These are phyloP conservation scores for Caenorhabditis macrosperma DNA, from an alignment of 2,888 invertebrate genomes.

Conservation along the genomic window DNA sequence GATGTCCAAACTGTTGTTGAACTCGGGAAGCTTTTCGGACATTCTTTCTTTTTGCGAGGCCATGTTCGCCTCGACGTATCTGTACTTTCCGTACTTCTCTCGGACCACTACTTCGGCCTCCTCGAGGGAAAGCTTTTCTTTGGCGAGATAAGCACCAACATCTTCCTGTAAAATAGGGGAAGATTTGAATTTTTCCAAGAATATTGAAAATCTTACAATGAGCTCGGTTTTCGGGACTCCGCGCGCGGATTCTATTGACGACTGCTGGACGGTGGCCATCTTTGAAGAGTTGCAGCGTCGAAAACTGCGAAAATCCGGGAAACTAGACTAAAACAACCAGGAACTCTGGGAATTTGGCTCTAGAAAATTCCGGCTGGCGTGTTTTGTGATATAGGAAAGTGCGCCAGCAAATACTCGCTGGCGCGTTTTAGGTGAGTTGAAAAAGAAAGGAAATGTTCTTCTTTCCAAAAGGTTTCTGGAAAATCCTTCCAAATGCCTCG, in stretches of 20 bases:
- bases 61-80: conserved; percentile 67
- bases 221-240: conserved; percentile 53
- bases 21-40: conserved; percentile 71
- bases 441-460: not conserved
- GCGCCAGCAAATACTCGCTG: not conserved
- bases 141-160: conserved; percentile 63
- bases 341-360: not conserved
- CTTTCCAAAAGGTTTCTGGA: too few relatives aligned
- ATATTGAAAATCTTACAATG: conserved; percentile 41
- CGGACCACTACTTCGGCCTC: conserved; percentile 66
- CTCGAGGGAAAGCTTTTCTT: conserved; percentile 61
- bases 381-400: not conserved
- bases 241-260: conserved; percentile 20
- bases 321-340: not conserved
- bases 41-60: conserved; percentile 52
- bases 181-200: not conserved
- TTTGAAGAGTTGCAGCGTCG: not conserved
- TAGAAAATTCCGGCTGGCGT: conserved; percentile 36
- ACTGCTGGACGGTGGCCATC: conserved; percentile 25
- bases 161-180: conserved; percentile 70
- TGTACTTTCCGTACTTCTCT: conserved; percentile 70
- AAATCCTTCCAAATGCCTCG: too few relatives aligned
- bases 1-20: conserved; percentile 84
- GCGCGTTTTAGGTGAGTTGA: not conserved
- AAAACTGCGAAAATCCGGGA: conserved; percentile 17